Conservation (phyloP, 2,797 vertebrate species). For the Chelon labrosus region DNA sequence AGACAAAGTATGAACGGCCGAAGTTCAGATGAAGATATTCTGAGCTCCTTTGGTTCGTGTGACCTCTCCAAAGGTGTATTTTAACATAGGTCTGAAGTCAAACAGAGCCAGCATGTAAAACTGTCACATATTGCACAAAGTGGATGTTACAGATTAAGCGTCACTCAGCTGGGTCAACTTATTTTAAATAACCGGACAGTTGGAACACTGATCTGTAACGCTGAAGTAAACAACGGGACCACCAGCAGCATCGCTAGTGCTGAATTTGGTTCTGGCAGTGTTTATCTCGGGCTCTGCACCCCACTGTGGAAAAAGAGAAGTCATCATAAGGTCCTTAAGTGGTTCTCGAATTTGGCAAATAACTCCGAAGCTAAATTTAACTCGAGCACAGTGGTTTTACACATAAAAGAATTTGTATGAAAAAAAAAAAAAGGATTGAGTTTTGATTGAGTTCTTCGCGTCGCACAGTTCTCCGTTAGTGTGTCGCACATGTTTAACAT, state of each 20-base stretch:
- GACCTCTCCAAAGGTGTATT: conserved; percentile 42
- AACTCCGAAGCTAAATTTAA: conserved; percentile 43
- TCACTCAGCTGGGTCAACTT: conserved; percentile 36
- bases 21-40: conserved; percentile 30
- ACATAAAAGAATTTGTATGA: conserved; percentile 19
- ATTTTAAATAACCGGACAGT: conserved; percentile 34
- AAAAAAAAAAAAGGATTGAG: background rate
- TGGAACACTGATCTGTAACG: conserved; percentile 37
- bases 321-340: conserved; percentile 69
- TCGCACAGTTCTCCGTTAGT: background rate
- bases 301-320: conserved; percentile 57
- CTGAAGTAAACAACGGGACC: conserved; percentile 70
- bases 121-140: conserved; percentile 21
- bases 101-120: conserved; percentile 33
- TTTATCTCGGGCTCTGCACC: conserved; percentile 63
- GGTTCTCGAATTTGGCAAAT: conserved; percentile 55
- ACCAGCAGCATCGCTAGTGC: conserved; percentile 66
- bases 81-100: conserved; percentile 33
- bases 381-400: conserved; percentile 34
- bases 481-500: background rate
- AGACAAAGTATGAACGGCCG: too few species aligned
- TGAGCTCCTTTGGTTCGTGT: conserved; percentile 39
- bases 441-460: background rate
- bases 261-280: conserved; percentile 61
- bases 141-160: conserved; percentile 41